Base-by-base conservation (phyloP, 2,888 invertebrate species). In the Drosophila peninsularis region DNA sequence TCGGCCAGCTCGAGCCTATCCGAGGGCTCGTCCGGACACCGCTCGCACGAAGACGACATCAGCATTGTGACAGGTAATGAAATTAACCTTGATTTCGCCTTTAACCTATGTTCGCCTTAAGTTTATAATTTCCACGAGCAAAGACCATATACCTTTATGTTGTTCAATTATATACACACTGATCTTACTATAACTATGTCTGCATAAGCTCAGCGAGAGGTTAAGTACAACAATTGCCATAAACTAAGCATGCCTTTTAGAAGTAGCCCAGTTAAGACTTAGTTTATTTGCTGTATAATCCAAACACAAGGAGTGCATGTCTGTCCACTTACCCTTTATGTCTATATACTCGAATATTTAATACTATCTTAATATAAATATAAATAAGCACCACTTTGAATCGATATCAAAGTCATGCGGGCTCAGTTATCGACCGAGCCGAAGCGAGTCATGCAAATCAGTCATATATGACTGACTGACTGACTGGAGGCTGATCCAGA, bases 1-100 rank as follows among this genome's bases (percentile, higher is more conserved):
- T 97, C 97, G 72, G 97, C 97, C 76, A 97, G 97, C 88, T 97
- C 97, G 90, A 97, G 97, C 93, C 94, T 97, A 90, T 96, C 96
- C 90, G 96, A 96, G 91, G 93, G 93, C 83, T 93, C 93, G 71
- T 94, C 94, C 84, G 94, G 93, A 92, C 95, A 94, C 90, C 95
- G 94, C 62, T 95, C 95, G 90, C 95, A 95, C 90, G 95, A 95
- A 92, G 95, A 95, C 91, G 95, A 96, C 91, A 97, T 96, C 93
- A 96, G 96, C 94, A 96, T 96, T 92, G 95, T 96, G 89, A 97
- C 97, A 96, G 97, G 97, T 96, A 95, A 82, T 56, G 52, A 47
- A 54, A 41, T 62, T 60, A 42, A 47, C 36, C 52, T 61, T 61
- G 11, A 37, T 69, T 75, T 78, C 61, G 63, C 80, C 44, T 42